These are phyloP conservation scores for Caenorhabditis macrosperma DNA, from an alignment of 2,888 invertebrate genomes.

Conservation along the genomic window DNA sequence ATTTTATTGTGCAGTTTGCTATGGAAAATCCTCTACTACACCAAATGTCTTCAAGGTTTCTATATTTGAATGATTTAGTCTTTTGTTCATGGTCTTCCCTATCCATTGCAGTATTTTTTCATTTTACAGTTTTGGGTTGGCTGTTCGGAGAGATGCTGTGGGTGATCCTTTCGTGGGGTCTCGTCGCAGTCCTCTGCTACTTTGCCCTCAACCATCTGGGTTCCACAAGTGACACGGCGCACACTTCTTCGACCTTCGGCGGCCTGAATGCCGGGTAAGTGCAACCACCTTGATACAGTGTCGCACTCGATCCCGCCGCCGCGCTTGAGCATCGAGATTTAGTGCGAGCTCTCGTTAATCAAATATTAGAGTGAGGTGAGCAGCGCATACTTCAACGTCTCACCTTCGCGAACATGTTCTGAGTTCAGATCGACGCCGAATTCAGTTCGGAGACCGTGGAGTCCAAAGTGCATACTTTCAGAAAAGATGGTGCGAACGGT, in stretches of 20 bases:
- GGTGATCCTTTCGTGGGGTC: conserved; percentile 76
- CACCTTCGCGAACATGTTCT: conserved; percentile 57
- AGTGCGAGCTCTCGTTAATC: conserved; percentile 46
- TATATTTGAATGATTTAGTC: not conserved
- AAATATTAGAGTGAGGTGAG: conserved; percentile 48
- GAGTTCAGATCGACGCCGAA: not conserved
- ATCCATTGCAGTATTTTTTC: not conserved
- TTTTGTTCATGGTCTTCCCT: not conserved
- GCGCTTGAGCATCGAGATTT: conserved; percentile 49
- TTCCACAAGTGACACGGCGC: conserved; percentile 38
- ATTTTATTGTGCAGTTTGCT: conserved; percentile 54
- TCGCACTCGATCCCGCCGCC: conserved; percentile 22
- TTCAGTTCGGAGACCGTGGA: not conserved
- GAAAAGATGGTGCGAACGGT: conserved; percentile 43
- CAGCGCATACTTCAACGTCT: conserved; percentile 55
- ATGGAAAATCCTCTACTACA: conserved; percentile 55
- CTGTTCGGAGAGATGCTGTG: conserved; percentile 70
- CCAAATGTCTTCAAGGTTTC: conserved; percentile 49
- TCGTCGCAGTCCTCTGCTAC: conserved; percentile 76
- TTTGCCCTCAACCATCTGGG: conserved; percentile 75
- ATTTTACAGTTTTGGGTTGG: conserved; percentile 61
- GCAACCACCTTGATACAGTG: conserved; percentile 30
- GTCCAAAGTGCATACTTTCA: conserved; percentile 4
- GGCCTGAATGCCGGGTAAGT: conserved; percentile 40
- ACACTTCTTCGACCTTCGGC: conserved; percentile 47